These are phyloP conservation scores for Epizoanthus rinbou DNA, from an alignment of 92 coral and sea anemone species.

Conservation along the genomic window DNA sequence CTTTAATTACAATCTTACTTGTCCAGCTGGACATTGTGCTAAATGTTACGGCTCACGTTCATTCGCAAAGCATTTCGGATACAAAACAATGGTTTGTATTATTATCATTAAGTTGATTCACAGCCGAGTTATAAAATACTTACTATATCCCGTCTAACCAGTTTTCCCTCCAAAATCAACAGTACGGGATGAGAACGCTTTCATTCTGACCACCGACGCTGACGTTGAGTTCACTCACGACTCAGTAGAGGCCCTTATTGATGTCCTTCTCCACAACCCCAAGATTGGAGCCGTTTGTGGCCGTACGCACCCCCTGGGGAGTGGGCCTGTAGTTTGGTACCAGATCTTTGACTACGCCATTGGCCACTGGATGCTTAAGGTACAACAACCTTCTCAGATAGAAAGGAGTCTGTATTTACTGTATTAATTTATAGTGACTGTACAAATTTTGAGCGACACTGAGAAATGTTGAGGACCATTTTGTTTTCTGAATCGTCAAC, in stretches of 20 bases:
- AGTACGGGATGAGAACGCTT: slow-evolving; percentile 93
- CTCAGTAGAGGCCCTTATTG: slow-evolving; percentile 93
- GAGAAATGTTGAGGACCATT: not conserved
- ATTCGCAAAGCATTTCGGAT: no score
- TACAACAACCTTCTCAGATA: slow-evolving; percentile 2
- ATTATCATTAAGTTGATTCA: no score
- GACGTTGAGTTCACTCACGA: slow-evolving; percentile 91
- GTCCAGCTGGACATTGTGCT: no score
- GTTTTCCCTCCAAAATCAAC: not conserved
- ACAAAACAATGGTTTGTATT: no score
- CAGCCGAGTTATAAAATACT: no score
- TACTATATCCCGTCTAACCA: no score
- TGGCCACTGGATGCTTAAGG: slow-evolving; percentile 99
- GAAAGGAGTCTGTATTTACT: no score
- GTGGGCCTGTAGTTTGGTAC: slow-evolving; percentile 96
- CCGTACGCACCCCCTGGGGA: slow-evolving; percentile 93
- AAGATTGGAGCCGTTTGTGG: slow-evolving; percentile 94
- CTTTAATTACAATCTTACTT: no score
- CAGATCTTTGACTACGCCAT: slow-evolving; percentile 98
- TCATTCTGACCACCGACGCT: slow-evolving; percentile 96
- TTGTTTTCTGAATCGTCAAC: not conserved
- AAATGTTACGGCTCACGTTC: no score
- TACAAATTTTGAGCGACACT: not conserved
- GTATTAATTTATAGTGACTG: no score
- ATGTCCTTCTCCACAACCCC: slow-evolving; percentile 83